Base-by-base conservation (phyloP, 2,113 vertebrate genomes). In the Crotalus helleri region DNA sequence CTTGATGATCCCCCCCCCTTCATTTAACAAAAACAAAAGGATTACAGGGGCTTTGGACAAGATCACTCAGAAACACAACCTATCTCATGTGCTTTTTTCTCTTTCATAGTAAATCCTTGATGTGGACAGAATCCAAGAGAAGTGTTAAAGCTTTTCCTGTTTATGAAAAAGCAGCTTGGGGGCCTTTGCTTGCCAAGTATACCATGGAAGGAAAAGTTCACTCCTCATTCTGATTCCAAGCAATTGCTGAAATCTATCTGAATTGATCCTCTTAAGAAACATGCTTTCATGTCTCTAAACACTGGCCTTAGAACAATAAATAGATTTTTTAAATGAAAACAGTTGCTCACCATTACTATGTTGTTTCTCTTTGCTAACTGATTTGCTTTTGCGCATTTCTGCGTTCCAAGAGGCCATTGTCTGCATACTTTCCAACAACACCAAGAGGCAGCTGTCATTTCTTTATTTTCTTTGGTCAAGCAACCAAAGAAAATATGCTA, bases 31-130 rank as follows among this genome's bases (percentile, higher is more conserved):
- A 97, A 98, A 96, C 97, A 97, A 89, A 97, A 96, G 95, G 96
- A 98, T 98, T 98, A 98, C 96, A 96, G 94, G 96, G 96, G 96
- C 95, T 98, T 98, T 98, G 94, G 95, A 97, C 53, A 94, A 95
- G 97, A 98, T 96, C 96, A 91, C 90, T 81, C 93, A 95, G 95
- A 97, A 98, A 97, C 93, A 95, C 94, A 97, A 95, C 87, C 95
- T 93, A 97, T 96, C 94, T 96, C 95, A 95, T 29, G 17, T 95
- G 96, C 93, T 98, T 98, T 98, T 95, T 98, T 98, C 94, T 98
- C 97, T 95, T 94, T 97, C 97, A 97, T 90, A 96, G 95, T 96
- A 97, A 98, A 98, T 97, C 97, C 97, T 95, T 92, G 85, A 74
- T 86, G 44, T 95, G 94, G 93, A 91, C 90, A 94, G 0, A 23